Evolutionary conservation across 1,140 invertebrate genomes (phyloP), one percentile per base, ranked within the genome.

Genomic region (Alviniconcha marisindica): DNA sequence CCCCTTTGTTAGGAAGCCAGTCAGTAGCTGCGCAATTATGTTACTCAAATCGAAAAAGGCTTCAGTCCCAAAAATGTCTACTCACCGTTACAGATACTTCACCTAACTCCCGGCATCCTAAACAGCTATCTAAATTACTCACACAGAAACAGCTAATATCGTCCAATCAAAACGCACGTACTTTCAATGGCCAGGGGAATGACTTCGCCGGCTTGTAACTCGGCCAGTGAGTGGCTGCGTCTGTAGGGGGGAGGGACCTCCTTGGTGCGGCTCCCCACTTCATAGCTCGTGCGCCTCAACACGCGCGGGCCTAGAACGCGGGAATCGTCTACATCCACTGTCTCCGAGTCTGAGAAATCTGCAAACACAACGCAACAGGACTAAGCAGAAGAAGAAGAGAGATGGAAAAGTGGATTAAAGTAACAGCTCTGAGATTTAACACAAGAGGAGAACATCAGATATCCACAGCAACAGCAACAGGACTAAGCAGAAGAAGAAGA

Each of bases 321-420:
- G 79, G 66, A 76, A 21, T 89, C 89, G n/a, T 89, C 88, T 15
- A 85, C 84, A 36, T 90, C 89, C n/a, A 88, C 81, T 33, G 86
- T 85, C 71, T 90, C 89, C 36, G 87, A 87, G 77, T 90, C 89
- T 2, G 89, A 90, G 33, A 89, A 88, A 85, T 90, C 89, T 89
- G 83, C 0, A 69, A 36, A 84, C 33, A 77, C 21, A 28, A 33
- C 7, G 51, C 1, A 36, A 60, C n/a, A 73, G 1, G 28, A 4
- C 1, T 15, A 81, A 48, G 24, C 18, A 63, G 5, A 5, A 10
- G 44, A 18, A 48, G 18, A 48, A 48, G 44, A 48, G 44, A 18
- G 5, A 48, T 48, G 18, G 18, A 5, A 10, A 48, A 48, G 44
- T 48, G 7, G n/a, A 48, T 5, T 48, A 48, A 48, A 48, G 44